These are phyloP conservation scores for Watsonalla cultraria DNA, from an alignment of 2,888 invertebrate genomes.

Conservation along the genomic window DNA sequence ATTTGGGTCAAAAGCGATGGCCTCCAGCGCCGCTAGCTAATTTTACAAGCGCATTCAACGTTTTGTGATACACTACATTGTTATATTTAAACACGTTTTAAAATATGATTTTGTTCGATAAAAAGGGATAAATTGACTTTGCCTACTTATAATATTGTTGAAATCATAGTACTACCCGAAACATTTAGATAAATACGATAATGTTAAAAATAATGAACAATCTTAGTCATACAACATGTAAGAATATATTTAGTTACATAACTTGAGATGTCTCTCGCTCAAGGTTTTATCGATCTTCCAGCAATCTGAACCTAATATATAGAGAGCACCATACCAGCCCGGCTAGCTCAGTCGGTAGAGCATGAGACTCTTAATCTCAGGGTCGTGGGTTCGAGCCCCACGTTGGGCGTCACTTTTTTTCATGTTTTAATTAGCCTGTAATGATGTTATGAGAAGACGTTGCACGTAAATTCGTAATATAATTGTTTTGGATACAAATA, in stretches of 20 bases:
- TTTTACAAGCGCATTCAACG: conserved; percentile 12
- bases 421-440: neutral
- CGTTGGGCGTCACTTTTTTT: conserved; percentile 68
- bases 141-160: too few species aligned
- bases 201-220: too few species aligned
- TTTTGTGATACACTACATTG: neutral
- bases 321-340: conserved; percentile 38
- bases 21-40: conserved; percentile 34
- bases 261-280: too few species aligned
- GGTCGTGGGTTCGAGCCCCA: conserved; percentile 82
- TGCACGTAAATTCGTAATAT: too few species aligned
- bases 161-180: too few species aligned
- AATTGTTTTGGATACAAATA: too few species aligned
- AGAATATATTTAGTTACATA: too few species aligned
- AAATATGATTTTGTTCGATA: neutral
- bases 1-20: conserved; percentile 59
- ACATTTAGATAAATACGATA: too few species aligned
- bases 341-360: conserved; percentile 80
- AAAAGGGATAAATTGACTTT: too few species aligned
- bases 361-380: conserved; percentile 83
- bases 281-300: neutral
- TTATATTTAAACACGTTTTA: neutral
- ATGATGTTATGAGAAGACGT: too few species aligned
- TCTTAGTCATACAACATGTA: too few species aligned
- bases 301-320: neutral